Percentiles rank a stretch among this genome's conserved stretches.
These are phyloP conservation scores for Mormyrus lacerda DNA, from an alignment of 2,113 vertebrate genomes.

Conservation along the genomic window DNA sequence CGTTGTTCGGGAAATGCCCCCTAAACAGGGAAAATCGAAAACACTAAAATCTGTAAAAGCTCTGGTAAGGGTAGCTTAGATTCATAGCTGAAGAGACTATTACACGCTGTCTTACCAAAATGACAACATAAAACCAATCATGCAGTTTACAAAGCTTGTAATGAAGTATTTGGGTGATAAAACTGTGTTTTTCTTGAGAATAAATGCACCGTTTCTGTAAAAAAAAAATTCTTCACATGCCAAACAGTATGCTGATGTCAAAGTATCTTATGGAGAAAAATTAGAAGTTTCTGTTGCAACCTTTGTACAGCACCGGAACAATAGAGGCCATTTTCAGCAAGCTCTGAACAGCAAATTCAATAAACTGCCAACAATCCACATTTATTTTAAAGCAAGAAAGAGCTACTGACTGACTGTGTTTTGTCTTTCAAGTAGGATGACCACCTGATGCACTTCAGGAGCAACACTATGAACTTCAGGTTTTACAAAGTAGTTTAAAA, in stretches of 20 bases:
- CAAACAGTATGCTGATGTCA: background rate
- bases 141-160: background rate
- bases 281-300: background rate
- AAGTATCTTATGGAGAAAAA: background rate
- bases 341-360: background rate
- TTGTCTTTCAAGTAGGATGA: background rate
- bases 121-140: background rate
- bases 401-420: background rate
- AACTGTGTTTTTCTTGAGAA: background rate
- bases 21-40: background rate
- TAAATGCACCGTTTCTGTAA: background rate
- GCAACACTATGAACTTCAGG: too few relatives aligned
- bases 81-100: background rate
- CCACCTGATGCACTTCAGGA: too few relatives aligned
- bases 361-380: background rate
- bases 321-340: background rate
- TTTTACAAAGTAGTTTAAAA: too few relatives aligned
- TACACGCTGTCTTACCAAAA: background rate
- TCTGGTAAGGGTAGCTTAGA: background rate
- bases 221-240: background rate
- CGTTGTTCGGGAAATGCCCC: too few relatives aligned
- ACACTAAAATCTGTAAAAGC: background rate
- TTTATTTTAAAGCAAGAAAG: background rate
- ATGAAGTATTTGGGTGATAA: background rate
- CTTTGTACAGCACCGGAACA: background rate